Evolutionary conservation across 2,888 invertebrate species (phyloP).

Genomic region (Anthrax anthrax): DNA sequence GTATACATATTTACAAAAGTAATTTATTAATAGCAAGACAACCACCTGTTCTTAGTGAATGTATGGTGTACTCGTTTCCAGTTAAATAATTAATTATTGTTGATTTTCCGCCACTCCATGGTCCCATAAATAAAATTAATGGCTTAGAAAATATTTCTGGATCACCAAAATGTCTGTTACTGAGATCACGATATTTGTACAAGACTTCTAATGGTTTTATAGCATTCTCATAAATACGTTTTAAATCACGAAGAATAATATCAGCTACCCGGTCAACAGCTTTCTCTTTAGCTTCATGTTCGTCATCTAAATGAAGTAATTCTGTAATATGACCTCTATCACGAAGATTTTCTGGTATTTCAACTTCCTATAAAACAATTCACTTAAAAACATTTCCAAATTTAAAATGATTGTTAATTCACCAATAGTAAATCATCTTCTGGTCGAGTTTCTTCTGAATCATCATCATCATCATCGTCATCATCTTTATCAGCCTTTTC

Average conservation of each 20-base stretch:
- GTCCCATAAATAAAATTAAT: conserved; percentile 83
- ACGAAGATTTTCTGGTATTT: conserved; percentile 62
- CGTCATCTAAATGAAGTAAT: conserved; percentile 64
- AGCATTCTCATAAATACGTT: conserved; percentile 69
- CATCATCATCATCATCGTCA: conserved; percentile 24
- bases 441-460: conserved; percentile 39
- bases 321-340: conserved; percentile 67
- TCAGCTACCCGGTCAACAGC: conserved; percentile 60
- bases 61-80: conserved; percentile 69
- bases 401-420: conserved; percentile 16
- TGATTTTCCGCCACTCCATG: conserved; percentile 93
- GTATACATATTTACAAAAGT: background rate
- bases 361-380: conserved; percentile 40
- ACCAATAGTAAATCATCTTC: conserved; percentile 51
- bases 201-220: conserved; percentile 81
- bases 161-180: conserved; percentile 83
- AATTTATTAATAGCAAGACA: background rate
- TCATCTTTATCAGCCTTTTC: conserved; percentile 37
- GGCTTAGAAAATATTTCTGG: conserved; percentile 92
- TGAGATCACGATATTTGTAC: conserved; percentile 83
- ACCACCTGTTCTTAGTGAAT: conserved; percentile 73
- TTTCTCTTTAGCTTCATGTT: conserved; percentile 53
- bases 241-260: conserved; percentile 67
- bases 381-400: background rate
- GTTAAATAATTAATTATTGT: conserved; percentile 85